Conservation (phyloP, 1,140 invertebrate genomes). For the Pogonomyrmex californicus region DNA sequence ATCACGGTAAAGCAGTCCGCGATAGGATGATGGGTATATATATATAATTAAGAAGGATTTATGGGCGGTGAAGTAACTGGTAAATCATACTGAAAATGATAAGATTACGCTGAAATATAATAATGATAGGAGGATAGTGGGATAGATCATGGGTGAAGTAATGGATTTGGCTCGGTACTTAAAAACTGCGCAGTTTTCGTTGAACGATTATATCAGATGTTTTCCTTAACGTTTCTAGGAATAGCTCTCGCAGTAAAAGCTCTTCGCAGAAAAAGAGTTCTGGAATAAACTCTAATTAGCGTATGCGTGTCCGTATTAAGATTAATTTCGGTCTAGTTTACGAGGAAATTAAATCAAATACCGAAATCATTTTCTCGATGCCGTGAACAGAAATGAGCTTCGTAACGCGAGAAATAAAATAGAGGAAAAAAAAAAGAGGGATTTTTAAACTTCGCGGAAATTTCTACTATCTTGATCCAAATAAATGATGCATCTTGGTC, state of each 20-base stretch:
- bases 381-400: background rate
- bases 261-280: slow-evolving; percentile 26
- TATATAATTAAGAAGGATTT: slow-evolving; percentile 33
- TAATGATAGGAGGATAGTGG: slow-evolving; percentile 20
- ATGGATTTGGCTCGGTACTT: slow-evolving; percentile 5
- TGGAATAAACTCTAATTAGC: background rate
- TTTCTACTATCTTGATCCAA: slow-evolving; percentile 7
- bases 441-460: slow-evolving; percentile 23
- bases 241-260: background rate
- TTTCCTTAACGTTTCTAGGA: slow-evolving; percentile 33
- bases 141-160: slow-evolving; percentile 35
- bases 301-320: background rate
- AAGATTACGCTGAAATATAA: slow-evolving; percentile 29
- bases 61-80: slow-evolving; percentile 10
- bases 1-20: background rate
- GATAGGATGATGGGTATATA: background rate
- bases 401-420: background rate
- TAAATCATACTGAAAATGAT: slow-evolving; percentile 16
- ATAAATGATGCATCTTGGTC: slow-evolving; percentile 47
- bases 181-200: slow-evolving; percentile 34
- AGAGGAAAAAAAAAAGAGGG: background rate
- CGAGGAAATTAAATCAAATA: slow-evolving; percentile 12
- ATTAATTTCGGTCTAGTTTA: slow-evolving; percentile 8
- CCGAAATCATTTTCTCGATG: background rate
- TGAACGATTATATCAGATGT: background rate